These are phyloP conservation scores for Microchirus variegatus DNA, from an alignment of 2,797 vertebrate genomes.

Conservation along the genomic window DNA sequence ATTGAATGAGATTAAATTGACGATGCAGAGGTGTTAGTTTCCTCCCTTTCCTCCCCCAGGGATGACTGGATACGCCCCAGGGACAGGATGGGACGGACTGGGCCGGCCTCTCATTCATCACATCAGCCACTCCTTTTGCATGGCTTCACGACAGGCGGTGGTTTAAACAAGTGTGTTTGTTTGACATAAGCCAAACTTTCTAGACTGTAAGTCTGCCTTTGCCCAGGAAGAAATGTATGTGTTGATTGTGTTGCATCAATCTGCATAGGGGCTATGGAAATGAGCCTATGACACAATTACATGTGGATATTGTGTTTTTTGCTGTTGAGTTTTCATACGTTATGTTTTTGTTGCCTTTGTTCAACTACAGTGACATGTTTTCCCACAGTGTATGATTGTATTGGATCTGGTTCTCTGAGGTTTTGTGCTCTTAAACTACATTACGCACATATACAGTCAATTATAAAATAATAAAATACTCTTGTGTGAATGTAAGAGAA, in stretches of 20 bases:
- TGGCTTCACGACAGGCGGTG: slow-evolving; percentile 24
- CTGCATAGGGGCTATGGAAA: not conserved
- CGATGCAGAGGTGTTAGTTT: slow-evolving; percentile 55
- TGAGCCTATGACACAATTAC: no score
- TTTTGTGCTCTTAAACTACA: no score
- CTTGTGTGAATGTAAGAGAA: no score
- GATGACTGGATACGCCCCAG: slow-evolving; percentile 62
- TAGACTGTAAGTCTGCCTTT: not conserved
- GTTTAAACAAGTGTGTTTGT: slow-evolving; percentile 20
- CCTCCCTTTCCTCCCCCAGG: slow-evolving; percentile 65
- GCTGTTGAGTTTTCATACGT: not conserved
- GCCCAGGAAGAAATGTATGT: not conserved
- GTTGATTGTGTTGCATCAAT: no score
- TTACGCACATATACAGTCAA: no score
- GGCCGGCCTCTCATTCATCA: slow-evolving; percentile 66
- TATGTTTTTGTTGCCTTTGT: not conserved
- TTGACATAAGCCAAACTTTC: not conserved
- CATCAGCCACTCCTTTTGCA: slow-evolving; percentile 46
- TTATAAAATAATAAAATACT: no score
- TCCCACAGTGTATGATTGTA: not conserved
- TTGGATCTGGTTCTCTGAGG: not conserved
- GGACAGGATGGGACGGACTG: slow-evolving; percentile 62
- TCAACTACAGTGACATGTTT: not conserved
- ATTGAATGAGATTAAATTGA: slow-evolving; percentile 65
- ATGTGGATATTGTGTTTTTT: not conserved